These are phyloP conservation scores for Ammodytes dubius DNA, from an alignment of 2,113 vertebrate species.

Conservation along the genomic window DNA sequence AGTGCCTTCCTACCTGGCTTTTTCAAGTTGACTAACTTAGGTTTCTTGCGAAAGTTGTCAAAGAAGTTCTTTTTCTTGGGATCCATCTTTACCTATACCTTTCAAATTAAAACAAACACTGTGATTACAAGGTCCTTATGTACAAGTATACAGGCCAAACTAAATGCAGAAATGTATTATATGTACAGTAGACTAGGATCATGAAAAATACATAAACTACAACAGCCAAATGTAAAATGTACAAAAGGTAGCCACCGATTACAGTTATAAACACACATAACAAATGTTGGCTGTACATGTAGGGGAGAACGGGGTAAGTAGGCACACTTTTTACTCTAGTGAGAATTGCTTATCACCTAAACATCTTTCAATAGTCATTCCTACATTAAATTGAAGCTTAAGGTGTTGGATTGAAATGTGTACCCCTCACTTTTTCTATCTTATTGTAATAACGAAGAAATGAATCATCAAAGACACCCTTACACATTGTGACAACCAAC, in stretches of 20 bases:
- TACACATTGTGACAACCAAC: too few relatives aligned
- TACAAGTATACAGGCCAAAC: background rate
- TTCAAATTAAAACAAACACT: background rate
- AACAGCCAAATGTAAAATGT: background rate
- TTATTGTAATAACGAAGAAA: too few relatives aligned
- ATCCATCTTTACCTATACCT: slow-evolving; percentile 75
- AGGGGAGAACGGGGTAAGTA: too few relatives aligned
- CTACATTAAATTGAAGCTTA: too few relatives aligned
- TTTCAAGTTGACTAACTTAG: slow-evolving; percentile 63
- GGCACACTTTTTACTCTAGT: too few relatives aligned
- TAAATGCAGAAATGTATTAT: background rate
- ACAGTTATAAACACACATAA: background rate
- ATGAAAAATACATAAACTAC: background rate
- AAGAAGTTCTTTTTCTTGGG: slow-evolving; percentile 77
- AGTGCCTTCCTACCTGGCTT: slow-evolving; percentile 67
- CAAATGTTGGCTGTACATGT: background rate
- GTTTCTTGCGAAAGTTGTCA: slow-evolving; percentile 69
- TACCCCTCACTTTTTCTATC: too few relatives aligned
- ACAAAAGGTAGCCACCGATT: background rate
- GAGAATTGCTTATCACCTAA: too few relatives aligned
- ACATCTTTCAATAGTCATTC: too few relatives aligned
- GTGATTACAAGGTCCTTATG: background rate
- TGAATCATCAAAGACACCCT: too few relatives aligned
- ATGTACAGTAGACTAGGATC: background rate
- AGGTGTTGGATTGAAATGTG: too few relatives aligned